A percentile compares a stretch with the other conserved stretches of the same genome.
Evolutionary conservation across 2,888 invertebrate species (phyloP).

Genomic region (Xestia sexstrigata): DNA sequence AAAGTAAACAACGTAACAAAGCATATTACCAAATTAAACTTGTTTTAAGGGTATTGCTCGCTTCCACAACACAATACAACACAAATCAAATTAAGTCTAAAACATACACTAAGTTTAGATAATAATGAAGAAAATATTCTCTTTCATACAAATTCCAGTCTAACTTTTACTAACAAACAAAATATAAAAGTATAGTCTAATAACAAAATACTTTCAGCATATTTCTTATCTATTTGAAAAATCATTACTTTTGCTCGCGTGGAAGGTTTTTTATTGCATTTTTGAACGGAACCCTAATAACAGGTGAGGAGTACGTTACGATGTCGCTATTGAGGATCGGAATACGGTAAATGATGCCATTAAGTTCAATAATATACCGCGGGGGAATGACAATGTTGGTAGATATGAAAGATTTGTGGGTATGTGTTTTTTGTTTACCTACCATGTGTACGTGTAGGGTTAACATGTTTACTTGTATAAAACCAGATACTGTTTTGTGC

Average conservation of each 20-base stretch:
- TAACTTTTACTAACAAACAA: conserved; percentile 7
- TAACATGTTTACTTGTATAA: conserved; percentile 25
- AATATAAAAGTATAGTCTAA: neutral
- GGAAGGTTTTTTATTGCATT: conserved; percentile 29
- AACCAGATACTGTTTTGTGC: neutral
- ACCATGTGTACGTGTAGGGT: conserved; percentile 33
- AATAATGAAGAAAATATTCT: neutral
- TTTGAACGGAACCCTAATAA: conserved; percentile 71
- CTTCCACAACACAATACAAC: neutral
- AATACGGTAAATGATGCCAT: conserved; percentile 88
- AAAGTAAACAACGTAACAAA: neutral
- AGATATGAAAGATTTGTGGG: conserved; percentile 73
- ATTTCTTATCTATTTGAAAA: conserved; percentile 39
- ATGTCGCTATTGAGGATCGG: conserved; percentile 78
- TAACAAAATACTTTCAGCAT: conserved; percentile 9
- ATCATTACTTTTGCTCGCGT: conserved; percentile 24
- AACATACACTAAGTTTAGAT: neutral
- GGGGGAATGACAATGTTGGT: conserved; percentile 78
- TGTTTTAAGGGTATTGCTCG: neutral
- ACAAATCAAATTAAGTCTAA: neutral
- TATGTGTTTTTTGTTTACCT: conserved; percentile 47
- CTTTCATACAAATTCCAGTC: neutral
- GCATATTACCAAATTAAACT: neutral
- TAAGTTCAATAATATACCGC: conserved; percentile 85
- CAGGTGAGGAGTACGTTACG: conserved; percentile 71